Percentiles rank a stretch among this genome's conserved stretches.
These are phyloP conservation scores for Mya arenaria DNA, from an alignment of 1,140 invertebrate genomes.

Conservation along the genomic window DNA sequence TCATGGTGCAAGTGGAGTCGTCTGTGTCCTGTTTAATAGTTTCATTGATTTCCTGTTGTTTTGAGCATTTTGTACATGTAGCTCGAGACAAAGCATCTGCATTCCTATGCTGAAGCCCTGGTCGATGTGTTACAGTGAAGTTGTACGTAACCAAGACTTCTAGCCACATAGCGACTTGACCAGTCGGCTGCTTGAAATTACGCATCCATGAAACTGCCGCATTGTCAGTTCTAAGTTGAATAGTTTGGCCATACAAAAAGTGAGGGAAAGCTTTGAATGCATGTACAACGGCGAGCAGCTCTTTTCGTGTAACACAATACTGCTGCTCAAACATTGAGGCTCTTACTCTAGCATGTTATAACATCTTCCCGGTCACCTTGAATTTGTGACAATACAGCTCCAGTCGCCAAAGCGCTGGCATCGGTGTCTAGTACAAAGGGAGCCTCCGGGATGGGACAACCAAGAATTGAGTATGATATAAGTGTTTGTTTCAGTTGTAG, in stretches of 20 bases:
- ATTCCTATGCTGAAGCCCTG: conserved; percentile 66
- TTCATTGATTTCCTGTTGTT: conserved; percentile 25
- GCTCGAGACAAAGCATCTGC: conserved; percentile 66
- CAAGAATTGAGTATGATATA: conserved; percentile 27
- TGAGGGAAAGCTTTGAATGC: conserved; percentile 58
- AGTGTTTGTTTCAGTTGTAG: conserved; percentile 52
- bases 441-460: background rate
- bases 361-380: background rate
- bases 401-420: background rate
- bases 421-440: background rate
- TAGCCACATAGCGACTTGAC: conserved; percentile 69
- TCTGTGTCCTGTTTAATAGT: background rate
- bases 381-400: background rate
- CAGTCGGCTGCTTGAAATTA: conserved; percentile 58
- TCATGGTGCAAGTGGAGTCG: background rate
- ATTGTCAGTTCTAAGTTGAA: conserved; percentile 66
- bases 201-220: conserved; percentile 63
- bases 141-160: conserved; percentile 67
- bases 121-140: conserved; percentile 63
- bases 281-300: conserved; percentile 64
- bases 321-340: conserved; percentile 77
- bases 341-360: background rate
- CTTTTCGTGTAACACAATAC: conserved; percentile 77
- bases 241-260: conserved; percentile 62
- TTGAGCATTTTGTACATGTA: conserved; percentile 42